phyloP scores from a whole-genome alignment of 2,888 invertebrate genomes.

The Erynnis tages region DNA sequence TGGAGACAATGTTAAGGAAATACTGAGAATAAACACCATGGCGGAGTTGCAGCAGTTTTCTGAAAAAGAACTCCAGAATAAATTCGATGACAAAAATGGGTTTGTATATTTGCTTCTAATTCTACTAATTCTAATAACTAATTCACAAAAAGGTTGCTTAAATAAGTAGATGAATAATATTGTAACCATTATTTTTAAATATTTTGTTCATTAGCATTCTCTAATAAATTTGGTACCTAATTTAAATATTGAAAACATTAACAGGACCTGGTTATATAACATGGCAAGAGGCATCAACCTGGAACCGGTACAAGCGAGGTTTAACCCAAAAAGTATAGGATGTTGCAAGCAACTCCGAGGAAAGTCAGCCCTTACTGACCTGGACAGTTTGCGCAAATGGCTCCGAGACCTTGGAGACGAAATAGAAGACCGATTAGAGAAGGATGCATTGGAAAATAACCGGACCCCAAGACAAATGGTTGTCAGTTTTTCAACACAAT shows the following conservation, averaged over 20 bases:
- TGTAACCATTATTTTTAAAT: no score
- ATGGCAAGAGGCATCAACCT: constrained; percentile 93
- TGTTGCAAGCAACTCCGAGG: constrained; percentile 97
- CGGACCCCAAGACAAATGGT: constrained; percentile 90
- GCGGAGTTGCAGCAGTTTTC: constrained; percentile 88
- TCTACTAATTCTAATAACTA: no score
- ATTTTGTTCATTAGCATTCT: no score
- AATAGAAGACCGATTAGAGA: constrained; percentile 90
- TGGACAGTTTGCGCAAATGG: constrained; percentile 89
- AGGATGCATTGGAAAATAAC: constrained; percentile 90
- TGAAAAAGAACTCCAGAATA: constrained; percentile 85
- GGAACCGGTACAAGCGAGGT: constrained; percentile 92
- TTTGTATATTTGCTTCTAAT: constrained; percentile 51
- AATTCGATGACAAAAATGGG: constrained; percentile 94
- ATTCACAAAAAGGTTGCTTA: no score
- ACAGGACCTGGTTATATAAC: constrained; percentile 91
- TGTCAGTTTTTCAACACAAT: constrained; percentile 84
- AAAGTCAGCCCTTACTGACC: constrained; percentile 84
- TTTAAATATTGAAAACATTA: not conserved
- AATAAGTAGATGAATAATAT: no score
- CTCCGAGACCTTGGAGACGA: constrained; percentile 89
- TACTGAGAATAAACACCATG: constrained; percentile 88
- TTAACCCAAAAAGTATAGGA: constrained; percentile 95
- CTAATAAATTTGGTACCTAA: no score
- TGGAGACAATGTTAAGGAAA: constrained; percentile 89